Evolutionary conservation across 2,888 invertebrate genomes (phyloP).

Genomic region (Cryptocheilus praepositus): DNA sequence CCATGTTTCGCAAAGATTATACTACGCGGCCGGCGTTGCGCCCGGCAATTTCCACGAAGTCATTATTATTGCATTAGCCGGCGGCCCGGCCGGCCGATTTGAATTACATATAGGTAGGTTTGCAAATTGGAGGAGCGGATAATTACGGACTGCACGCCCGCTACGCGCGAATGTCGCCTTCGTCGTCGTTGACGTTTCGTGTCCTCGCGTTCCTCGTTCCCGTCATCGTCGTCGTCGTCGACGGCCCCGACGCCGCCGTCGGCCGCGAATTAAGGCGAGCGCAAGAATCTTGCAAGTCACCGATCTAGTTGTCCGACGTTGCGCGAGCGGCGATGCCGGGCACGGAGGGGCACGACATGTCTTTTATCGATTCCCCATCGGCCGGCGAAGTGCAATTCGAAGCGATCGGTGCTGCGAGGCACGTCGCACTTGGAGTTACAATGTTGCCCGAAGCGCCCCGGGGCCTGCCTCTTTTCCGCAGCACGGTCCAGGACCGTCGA

Average conservation of each 20-base stretch:
- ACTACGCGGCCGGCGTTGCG: slow-evolving; percentile 23
- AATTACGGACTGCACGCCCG: slow-evolving; percentile 45
- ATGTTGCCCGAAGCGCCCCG: no score
- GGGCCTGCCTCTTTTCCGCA: no score
- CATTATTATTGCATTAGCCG: slow-evolving; percentile 57
- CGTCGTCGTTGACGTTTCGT: background rate
- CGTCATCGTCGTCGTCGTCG: background rate
- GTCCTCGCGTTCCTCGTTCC: background rate
- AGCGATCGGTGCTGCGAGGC: no score
- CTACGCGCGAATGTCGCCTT: slow-evolving; percentile 26
- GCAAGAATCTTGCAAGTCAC: slow-evolving; percentile 3
- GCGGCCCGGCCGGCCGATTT: slow-evolving; percentile 43
- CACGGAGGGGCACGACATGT: no score
- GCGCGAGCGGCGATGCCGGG: no score
- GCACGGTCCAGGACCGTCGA: no score
- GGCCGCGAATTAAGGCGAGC: background rate
- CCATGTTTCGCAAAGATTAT: slow-evolving; percentile 29
- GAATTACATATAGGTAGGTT: slow-evolving; percentile 48
- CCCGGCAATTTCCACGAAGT: slow-evolving; percentile 49
- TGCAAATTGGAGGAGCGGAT: slow-evolving; percentile 53
- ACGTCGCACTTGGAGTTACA: no score
- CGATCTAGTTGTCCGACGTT: background rate
- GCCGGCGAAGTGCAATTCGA: no score
- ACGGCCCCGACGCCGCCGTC: background rate
- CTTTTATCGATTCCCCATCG: no score